phyloP scores from a whole-genome alignment of 2,888 invertebrate genomes.

The Phaedon cochleariae region DNA sequence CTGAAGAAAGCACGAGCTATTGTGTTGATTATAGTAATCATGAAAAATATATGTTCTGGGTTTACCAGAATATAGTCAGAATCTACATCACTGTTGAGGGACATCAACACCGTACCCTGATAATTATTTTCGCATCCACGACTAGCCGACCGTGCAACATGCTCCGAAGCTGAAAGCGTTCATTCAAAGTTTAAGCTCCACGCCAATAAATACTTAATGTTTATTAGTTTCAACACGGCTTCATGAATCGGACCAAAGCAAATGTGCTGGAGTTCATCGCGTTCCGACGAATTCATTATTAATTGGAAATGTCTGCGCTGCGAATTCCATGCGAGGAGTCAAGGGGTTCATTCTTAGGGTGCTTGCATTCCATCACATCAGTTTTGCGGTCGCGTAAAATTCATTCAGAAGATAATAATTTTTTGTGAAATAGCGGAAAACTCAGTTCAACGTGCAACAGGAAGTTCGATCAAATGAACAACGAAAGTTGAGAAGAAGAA shows the following conservation, averaged over 20 bases:
- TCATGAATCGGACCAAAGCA: not conserved
- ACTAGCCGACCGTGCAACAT: not conserved
- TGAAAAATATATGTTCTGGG: too few species aligned
- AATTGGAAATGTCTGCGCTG: not conserved
- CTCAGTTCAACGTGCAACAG: too few species aligned
- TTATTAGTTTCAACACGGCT: conserved; percentile 3
- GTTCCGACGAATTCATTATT: not conserved
- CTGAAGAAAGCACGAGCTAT: too few species aligned
- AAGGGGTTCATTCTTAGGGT: too few species aligned
- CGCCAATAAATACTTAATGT: conserved; percentile 4
- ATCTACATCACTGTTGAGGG: not conserved
- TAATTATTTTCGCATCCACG: not conserved
- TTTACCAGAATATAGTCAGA: too few species aligned
- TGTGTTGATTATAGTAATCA: too few species aligned
- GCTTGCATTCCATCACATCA: too few species aligned
- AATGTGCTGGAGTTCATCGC: not conserved
- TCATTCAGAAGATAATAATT: too few species aligned
- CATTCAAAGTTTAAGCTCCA: not conserved
- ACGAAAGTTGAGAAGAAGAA: too few species aligned
- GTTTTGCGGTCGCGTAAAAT: too few species aligned
- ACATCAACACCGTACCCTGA: not conserved
- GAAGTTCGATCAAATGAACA: too few species aligned
- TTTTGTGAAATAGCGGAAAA: too few species aligned
- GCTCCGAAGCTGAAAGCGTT: not conserved
- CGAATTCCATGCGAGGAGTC: not conserved